Conservation (phyloP, 1,140 invertebrate genomes). For the Microplitis mediator region DNA sequence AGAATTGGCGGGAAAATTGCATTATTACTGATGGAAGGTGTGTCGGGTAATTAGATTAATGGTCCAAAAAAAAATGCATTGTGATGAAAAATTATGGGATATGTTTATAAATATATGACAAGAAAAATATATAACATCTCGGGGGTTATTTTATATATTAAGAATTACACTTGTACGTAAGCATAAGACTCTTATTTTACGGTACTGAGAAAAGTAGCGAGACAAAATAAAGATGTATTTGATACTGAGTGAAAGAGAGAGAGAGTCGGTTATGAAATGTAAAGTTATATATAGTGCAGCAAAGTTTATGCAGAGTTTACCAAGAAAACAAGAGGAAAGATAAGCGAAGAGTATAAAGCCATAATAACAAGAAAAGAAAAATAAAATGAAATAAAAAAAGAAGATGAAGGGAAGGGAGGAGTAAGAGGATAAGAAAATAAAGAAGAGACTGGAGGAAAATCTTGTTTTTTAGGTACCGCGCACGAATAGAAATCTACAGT, state of each 20-base stretch:
- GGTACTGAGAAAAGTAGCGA: neutral
- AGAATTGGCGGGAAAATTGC: no score
- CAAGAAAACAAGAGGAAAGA: slow-evolving; percentile 10
- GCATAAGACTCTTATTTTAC: slow-evolving; percentile 26
- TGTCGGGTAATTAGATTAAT: neutral
- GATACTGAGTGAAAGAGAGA: neutral
- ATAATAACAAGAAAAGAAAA: slow-evolving; percentile 1
- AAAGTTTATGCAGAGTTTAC: neutral
- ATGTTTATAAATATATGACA: neutral
- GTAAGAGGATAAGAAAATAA: neutral
- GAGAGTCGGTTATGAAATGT: slow-evolving; percentile 18
- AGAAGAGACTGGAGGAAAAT: slow-evolving; percentile 2
- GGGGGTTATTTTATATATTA: slow-evolving; percentile 11
- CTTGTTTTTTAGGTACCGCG: slow-evolving; percentile 14
- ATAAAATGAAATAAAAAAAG: neutral
- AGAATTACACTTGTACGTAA: slow-evolving; percentile 9
- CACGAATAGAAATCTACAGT: slow-evolving; percentile 46
- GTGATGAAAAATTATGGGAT: neutral
- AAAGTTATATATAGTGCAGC: slow-evolving; percentile 15
- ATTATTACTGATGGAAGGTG: no score
- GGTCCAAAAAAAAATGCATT: neutral
- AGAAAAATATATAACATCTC: neutral
- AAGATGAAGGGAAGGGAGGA: neutral
- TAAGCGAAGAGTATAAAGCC: neutral
- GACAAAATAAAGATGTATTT: slow-evolving; percentile 23